A percentile compares a stretch with the other conserved stretches of the same genome.
Conservation (phyloP, 2,797 vertebrate genomes). For the Carapus acus region DNA sequence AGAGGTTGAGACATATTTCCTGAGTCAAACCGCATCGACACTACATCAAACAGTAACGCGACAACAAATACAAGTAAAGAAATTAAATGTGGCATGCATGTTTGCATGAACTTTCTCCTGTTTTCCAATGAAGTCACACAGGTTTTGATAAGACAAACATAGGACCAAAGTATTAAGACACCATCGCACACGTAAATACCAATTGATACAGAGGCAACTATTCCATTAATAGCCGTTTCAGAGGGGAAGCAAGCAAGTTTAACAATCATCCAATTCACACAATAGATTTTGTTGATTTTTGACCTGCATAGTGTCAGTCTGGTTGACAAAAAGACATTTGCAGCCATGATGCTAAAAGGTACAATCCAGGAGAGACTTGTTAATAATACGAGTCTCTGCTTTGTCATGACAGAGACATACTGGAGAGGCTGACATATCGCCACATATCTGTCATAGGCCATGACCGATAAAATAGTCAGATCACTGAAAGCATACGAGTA, state of each 20-base stretch:
- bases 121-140: slow-evolving; percentile 38
- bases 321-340: slow-evolving; percentile 18
- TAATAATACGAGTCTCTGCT: slow-evolving; percentile 10
- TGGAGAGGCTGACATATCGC: slow-evolving; percentile 44
- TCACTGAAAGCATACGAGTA: slow-evolving; percentile 35
- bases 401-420: slow-evolving; percentile 47
- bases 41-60: slow-evolving; percentile 3
- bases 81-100: slow-evolving; percentile 49
- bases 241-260: slow-evolving; percentile 31
- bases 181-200: slow-evolving; percentile 12
- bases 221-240: slow-evolving; percentile 3
- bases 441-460: slow-evolving; percentile 52
- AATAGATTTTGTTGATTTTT: slow-evolving; percentile 22
- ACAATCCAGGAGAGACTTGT: slow-evolving; percentile 21
- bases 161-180: slow-evolving; percentile 36
- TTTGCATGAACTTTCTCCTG: slow-evolving; percentile 48
- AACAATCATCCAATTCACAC: slow-evolving; percentile 43
- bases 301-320: slow-evolving; percentile 35
- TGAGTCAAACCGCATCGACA: slow-evolving; percentile 11
- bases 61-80: slow-evolving; percentile 21
- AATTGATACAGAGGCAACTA: slow-evolving; percentile 27
- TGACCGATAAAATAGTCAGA: slow-evolving; percentile 29
- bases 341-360: slow-evolving; percentile 2
- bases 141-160: slow-evolving; percentile 36
- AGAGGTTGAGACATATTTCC: background rate